These are phyloP conservation scores for Homalodisca vitripennis DNA, from an alignment of 1,140 invertebrate species.

Conservation along the genomic window DNA sequence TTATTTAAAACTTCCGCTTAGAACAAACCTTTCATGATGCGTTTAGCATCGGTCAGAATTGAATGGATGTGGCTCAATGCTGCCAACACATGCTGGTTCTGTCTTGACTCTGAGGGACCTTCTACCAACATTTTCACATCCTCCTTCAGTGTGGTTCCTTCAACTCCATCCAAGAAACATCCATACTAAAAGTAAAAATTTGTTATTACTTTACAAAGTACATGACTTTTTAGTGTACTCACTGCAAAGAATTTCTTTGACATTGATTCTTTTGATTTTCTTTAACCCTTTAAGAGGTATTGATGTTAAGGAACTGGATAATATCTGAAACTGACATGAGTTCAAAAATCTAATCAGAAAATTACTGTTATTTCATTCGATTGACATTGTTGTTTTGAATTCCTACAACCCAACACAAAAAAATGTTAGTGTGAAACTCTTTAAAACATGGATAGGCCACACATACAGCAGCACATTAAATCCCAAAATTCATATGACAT, in stretches of 20 bases:
- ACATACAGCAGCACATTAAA: no score
- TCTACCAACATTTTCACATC: background rate
- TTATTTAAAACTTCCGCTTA: no score
- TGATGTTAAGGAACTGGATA: no score
- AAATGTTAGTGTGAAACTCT: no score
- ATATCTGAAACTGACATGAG: background rate
- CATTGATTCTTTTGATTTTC: no score
- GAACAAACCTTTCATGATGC: background rate
- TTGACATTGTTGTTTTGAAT: no score
- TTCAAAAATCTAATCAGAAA: background rate
- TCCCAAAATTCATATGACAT: no score
- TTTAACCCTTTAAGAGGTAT: no score
- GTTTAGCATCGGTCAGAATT: background rate
- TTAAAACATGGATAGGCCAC: no score
- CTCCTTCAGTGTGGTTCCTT: background rate
- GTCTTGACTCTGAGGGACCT: background rate
- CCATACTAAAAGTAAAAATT: background rate
- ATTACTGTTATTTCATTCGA: background rate
- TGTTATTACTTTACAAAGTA: no score
- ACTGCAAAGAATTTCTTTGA: background rate
- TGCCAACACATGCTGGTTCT: background rate
- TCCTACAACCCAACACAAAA: no score
- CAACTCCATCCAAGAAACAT: background rate
- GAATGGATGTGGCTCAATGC: background rate
- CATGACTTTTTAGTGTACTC: background rate